Conservation (phyloP, 2,113 vertebrate species). For the Antechinus stuartii region DNA sequence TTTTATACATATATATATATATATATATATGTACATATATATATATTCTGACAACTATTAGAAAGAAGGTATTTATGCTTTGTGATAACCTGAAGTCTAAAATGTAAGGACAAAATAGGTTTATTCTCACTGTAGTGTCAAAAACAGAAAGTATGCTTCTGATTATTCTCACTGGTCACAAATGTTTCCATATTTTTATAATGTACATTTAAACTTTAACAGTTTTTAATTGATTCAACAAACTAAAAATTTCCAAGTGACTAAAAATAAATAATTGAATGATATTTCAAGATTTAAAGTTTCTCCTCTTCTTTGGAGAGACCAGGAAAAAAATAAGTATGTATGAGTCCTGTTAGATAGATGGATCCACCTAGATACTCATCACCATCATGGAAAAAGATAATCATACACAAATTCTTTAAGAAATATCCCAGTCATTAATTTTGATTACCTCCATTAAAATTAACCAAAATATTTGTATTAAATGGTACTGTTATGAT, state of each 20-base stretch:
- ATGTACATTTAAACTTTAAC: slow-evolving; percentile 42
- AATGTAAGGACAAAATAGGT: neutral
- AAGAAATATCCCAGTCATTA: neutral
- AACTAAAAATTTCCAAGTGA: slow-evolving; percentile 41
- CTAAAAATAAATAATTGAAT: slow-evolving; percentile 38
- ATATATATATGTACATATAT: slow-evolving; percentile 1
- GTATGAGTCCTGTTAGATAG: neutral
- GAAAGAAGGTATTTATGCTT: neutral
- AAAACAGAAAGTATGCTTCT: slow-evolving; percentile 45
- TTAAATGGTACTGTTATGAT: slow-evolving; percentile 41
- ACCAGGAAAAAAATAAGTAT: neutral
- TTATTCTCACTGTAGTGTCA: neutral
- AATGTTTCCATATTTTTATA: slow-evolving; percentile 34
- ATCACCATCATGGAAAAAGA: slow-evolving; percentile 13
- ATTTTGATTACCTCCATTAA: slow-evolving; percentile 43
- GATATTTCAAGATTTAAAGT: slow-evolving; percentile 41
- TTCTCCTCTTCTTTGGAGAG: slow-evolving; percentile 29
- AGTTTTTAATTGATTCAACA: slow-evolving; percentile 19
- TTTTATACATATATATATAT: neutral
- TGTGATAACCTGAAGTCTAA: neutral
- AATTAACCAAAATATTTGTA: slow-evolving; percentile 24
- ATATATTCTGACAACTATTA: neutral
- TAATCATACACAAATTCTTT: slow-evolving; percentile 13
- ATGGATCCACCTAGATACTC: neutral
- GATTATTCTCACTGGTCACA: slow-evolving; percentile 29